These are phyloP conservation scores for Alcedo atthis DNA, from an alignment of 2,797 vertebrate species.

Conservation along the genomic window DNA sequence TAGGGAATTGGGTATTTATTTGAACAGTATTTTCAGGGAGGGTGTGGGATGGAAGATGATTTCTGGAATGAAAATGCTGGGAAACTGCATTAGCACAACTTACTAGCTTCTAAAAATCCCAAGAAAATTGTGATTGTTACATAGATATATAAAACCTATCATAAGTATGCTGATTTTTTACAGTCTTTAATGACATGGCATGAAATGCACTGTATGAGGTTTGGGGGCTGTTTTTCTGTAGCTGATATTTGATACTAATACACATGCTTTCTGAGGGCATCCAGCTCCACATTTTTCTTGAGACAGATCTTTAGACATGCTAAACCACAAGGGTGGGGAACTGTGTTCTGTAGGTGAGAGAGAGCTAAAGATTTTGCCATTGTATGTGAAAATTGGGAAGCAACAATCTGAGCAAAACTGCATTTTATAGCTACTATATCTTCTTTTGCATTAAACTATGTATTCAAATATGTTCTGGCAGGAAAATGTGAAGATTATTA, in stretches of 20 bases:
- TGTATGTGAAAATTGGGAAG: background rate
- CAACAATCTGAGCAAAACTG: background rate
- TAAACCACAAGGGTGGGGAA: background rate
- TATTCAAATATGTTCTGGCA: background rate
- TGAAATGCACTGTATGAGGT: background rate
- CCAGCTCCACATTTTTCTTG: background rate
- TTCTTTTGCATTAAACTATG: background rate
- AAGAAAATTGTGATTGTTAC: slow-evolving; percentile 22
- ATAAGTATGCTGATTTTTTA: background rate
- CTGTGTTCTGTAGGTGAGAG: background rate
- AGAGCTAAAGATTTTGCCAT: background rate
- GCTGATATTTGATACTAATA: background rate
- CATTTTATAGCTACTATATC: background rate
- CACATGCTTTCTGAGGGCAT: background rate
- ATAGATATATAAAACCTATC: slow-evolving; percentile 6
- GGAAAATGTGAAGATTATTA: background rate
- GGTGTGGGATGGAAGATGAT: slow-evolving; percentile 55
- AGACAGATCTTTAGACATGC: background rate
- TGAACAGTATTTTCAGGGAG: slow-evolving; percentile 56
- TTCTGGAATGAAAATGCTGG: slow-evolving; percentile 61
- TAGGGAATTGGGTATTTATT: slow-evolving; percentile 63
- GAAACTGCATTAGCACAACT: slow-evolving; percentile 49
- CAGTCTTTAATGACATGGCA: background rate
- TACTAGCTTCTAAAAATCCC: slow-evolving; percentile 7
- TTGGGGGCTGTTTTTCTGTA: background rate